Base-by-base conservation (phyloP, 2,797 vertebrate species). In the Telmatherina bonti region DNA sequence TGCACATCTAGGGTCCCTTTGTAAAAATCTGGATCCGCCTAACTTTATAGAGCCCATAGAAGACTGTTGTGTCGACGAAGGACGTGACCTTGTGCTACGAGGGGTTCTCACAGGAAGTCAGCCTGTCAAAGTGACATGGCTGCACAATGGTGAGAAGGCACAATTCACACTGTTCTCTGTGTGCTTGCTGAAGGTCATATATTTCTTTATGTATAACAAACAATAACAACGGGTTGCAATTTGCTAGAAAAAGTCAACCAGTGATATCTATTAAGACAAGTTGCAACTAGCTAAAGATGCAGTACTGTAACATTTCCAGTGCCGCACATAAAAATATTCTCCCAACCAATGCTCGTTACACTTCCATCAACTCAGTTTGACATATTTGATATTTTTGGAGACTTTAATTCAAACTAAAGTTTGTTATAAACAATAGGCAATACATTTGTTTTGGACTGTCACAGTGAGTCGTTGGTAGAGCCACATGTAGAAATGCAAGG, bases 111-210 rank as follows among this genome's bases (percentile, higher is more conserved):
- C 75, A 5, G 94, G 94, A 35, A 88, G 78, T 67, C 88, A 83
- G 70, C 94, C 94, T 0, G 84, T 95, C 66, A 88, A 57, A 56
- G 83, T 93, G 67, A 88, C 81, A 1, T 95, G 94, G 94, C 51
- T 94, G 53, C 93, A 94, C 83, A 95, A 95, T 70, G 94, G 94
- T 94, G 80, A 93, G 92, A 38, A 56, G 13, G 15, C 41, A 36
- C 22, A 2, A 43, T 53, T 22, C 27, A 7, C 26, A 53, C 51
- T 27, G 51, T 26, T 8, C 15, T 29, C 26, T 53, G 24, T 5
- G 4, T 51, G 36, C 36, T 51, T 51, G 45, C 45, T 51, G 10
- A 24, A 26, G 51, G 51, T 53, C 26, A 29, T 7, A 52, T 53
- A 27, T 7, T 16, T 27, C 15, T 29, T 8, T 51, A 51, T 10